These are phyloP conservation scores for Papilio polyxenes DNA, from an alignment of 1,140 invertebrate species.

Conservation along the genomic window DNA sequence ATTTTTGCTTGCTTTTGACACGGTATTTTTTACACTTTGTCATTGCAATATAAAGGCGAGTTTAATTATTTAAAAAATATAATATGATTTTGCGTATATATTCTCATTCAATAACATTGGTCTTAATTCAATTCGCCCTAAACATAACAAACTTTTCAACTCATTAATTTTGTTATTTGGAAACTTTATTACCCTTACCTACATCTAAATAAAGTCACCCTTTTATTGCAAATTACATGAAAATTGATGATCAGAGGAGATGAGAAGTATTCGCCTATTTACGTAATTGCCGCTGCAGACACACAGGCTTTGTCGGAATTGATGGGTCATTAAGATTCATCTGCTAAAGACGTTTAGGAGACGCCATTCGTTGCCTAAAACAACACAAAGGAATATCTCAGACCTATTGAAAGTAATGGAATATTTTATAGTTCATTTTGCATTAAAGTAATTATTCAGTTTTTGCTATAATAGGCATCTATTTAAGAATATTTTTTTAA, in stretches of 20 bases:
- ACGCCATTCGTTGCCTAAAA: conserved; percentile 5
- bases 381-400: conserved; percentile 4
- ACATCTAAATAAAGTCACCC: neutral
- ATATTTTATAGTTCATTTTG: neutral
- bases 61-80: too few relatives aligned
- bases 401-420: neutral
- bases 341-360: conserved; percentile 8
- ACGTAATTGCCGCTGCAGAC: conserved; percentile 8
- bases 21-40: too few relatives aligned
- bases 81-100: too few relatives aligned
- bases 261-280: conserved; percentile 15
- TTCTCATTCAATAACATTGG: too few relatives aligned
- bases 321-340: conserved; percentile 6
- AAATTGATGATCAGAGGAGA: conserved; percentile 9
- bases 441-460: neutral
- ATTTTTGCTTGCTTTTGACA: too few relatives aligned
- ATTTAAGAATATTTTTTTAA: too few relatives aligned
- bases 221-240: conserved; percentile 18
- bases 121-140: too few relatives aligned
- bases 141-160: too few relatives aligned
- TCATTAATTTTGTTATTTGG: neutral
- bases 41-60: too few relatives aligned
- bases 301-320: conserved; percentile 1
- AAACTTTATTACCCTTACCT: neutral
- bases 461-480: too few relatives aligned